These are phyloP conservation scores for Cantharis rufa DNA, from an alignment of 2,888 invertebrate genomes.

Conservation along the genomic window DNA sequence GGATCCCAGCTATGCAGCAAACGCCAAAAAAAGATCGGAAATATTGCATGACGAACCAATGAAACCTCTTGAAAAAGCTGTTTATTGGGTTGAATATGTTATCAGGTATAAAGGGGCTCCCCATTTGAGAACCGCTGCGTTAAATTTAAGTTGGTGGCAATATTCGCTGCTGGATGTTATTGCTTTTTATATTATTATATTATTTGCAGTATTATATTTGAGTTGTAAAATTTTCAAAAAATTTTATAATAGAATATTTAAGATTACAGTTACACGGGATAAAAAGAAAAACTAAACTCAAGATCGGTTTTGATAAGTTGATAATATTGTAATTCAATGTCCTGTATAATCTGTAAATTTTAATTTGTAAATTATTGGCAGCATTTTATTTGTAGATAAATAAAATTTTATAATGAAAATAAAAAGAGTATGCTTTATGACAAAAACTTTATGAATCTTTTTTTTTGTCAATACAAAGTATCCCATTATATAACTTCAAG, in stretches of 20 bases:
- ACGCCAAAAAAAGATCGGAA: conserved; percentile 37
- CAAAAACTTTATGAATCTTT: too few relatives aligned
- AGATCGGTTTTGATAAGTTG: too few relatives aligned
- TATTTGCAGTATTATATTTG: neutral
- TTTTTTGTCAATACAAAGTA: too few relatives aligned
- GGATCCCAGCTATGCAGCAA: conserved; percentile 42
- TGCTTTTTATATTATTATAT: neutral
- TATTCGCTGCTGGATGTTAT: conserved; percentile 42
- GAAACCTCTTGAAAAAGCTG: conserved; percentile 42
- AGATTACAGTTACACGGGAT: neutral
- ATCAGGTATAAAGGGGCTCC: conserved; percentile 43
- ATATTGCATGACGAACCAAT: conserved; percentile 42
- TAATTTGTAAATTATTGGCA: too few relatives aligned
- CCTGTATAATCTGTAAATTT: too few relatives aligned
- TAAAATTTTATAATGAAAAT: too few relatives aligned
- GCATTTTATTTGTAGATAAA: too few relatives aligned
- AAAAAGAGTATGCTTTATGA: too few relatives aligned
- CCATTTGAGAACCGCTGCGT: conserved; percentile 41
- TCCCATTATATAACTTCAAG: too few relatives aligned
- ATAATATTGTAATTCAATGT: too few relatives aligned
- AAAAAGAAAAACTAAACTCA: neutral
- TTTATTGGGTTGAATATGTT: conserved; percentile 47
- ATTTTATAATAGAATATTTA: neutral
- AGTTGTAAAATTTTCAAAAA: neutral
- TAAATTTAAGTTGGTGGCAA: conserved; percentile 41